Conservation (phyloP, 2,113 vertebrate species). For the Vicugna pacos region DNA sequence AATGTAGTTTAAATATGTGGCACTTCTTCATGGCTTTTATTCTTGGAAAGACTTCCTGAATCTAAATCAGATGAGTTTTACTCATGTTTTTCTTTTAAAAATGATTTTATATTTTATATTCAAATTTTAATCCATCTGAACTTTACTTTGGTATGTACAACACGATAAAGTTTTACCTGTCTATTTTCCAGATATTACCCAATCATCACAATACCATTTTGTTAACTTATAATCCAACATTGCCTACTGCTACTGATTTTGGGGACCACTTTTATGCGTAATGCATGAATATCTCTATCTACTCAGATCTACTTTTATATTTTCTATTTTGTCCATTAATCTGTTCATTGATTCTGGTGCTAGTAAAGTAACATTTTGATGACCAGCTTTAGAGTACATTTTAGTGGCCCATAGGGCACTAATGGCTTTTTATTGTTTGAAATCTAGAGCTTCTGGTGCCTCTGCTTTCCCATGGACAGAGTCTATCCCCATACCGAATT, state of each 20-base stretch:
- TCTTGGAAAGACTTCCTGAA: background rate
- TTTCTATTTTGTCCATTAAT: background rate
- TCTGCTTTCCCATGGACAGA: background rate
- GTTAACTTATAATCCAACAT: background rate
- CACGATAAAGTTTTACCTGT: background rate
- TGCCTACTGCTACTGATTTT: background rate
- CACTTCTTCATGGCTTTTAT: background rate
- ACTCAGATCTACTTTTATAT: background rate
- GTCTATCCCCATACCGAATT: background rate
- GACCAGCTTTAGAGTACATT: background rate
- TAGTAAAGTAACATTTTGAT: background rate
- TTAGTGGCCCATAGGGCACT: background rate
- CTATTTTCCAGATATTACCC: background rate
- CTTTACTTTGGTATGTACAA: background rate
- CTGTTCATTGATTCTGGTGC: background rate
- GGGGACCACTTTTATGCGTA: background rate
- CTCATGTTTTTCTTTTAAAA: conserved; percentile 1
- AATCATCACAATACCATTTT: conserved; percentile 17
- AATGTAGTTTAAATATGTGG: background rate
- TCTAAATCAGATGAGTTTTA: background rate
- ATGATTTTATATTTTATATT: conserved; percentile 12
- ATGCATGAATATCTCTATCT: background rate
- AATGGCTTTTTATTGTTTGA: background rate
- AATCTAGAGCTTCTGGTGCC: background rate
- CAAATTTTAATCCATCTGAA: background rate